A percentile compares a stretch with the other conserved stretches of the same genome.
These are phyloP conservation scores for Euborellia annulipes DNA, from an alignment of 1,140 invertebrate genomes.

Conservation along the genomic window DNA sequence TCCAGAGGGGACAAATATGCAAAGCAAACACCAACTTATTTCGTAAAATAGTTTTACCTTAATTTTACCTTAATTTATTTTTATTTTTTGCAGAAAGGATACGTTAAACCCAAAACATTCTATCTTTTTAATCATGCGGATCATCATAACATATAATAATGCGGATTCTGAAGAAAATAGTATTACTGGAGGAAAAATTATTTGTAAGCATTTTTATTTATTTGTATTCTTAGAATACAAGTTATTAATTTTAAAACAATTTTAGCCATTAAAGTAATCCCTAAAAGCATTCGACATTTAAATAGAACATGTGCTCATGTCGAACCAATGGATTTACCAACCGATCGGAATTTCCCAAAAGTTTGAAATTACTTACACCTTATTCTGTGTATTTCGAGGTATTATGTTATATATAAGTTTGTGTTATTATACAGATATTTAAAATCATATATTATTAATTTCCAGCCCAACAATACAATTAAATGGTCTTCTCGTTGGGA, in stretches of 20 bases:
- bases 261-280: slow-evolving; percentile 52
- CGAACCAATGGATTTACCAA: slow-evolving; percentile 49
- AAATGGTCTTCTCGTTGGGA: slow-evolving; percentile 99
- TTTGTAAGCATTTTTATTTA: slow-evolving; percentile 44
- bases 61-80: too few relatives aligned
- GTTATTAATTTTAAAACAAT: slow-evolving; percentile 12
- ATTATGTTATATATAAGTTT: too few relatives aligned
- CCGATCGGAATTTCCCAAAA: slow-evolving; percentile 32
- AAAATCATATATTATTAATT: too few relatives aligned
- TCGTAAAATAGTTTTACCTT: slow-evolving; percentile 5
- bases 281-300: slow-evolving; percentile 58
- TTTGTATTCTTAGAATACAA: too few relatives aligned
- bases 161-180: slow-evolving; percentile 74
- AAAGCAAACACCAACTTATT: slow-evolving; percentile 7
- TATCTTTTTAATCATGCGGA: slow-evolving; percentile 97
- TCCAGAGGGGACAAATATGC: neutral
- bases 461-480: slow-evolving; percentile 62
- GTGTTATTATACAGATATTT: too few relatives aligned
- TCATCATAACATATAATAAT: slow-evolving; percentile 81
- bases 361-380: slow-evolving; percentile 63
- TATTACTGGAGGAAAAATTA: slow-evolving; percentile 78
- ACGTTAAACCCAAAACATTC: slow-evolving; percentile 51
- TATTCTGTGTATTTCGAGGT: slow-evolving; percentile 73
- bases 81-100: slow-evolving; percentile 18
- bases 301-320: slow-evolving; percentile 36